Percentiles rank a stretch among this genome's conserved stretches.
Conservation (phyloP, 2,888 invertebrate genomes). For the Lysandra coridon region DNA sequence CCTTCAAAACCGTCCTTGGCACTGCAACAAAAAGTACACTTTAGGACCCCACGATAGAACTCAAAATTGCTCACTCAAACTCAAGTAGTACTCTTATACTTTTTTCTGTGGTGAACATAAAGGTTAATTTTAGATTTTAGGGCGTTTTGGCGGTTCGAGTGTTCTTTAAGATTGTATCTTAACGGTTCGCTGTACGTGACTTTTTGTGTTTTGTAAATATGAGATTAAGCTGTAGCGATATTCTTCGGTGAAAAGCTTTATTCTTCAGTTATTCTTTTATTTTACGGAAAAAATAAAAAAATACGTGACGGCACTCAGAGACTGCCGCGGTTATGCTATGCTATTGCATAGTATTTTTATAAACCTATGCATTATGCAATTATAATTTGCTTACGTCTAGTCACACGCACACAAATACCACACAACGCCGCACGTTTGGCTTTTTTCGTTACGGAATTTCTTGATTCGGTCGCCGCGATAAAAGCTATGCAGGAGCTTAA, state of each 20-base stretch:
- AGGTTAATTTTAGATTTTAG: conserved; percentile 67
- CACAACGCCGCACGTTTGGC: too few species aligned
- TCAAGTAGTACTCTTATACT: conserved; percentile 51
- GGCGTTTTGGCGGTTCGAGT: conserved; percentile 51
- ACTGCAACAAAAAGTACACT: conserved; percentile 79
- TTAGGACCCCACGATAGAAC: conserved; percentile 48
- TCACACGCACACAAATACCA: too few species aligned
- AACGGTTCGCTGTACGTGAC: conserved; percentile 56
- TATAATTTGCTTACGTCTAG: too few species aligned
- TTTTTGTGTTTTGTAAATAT: conserved; percentile 40
- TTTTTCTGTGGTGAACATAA: conserved; percentile 47
- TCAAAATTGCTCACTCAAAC: conserved; percentile 38
- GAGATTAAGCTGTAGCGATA: conserved; percentile 4
- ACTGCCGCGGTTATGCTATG: too few species aligned
- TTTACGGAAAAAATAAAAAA: too few species aligned
- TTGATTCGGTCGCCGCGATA: too few species aligned
- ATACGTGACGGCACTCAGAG: too few species aligned
- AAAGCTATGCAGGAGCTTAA: too few species aligned
- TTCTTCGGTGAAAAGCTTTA: background rate
- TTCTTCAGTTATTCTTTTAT: background rate
- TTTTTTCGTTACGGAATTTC: too few species aligned
- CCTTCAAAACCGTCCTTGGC: conserved; percentile 90
- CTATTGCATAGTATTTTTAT: too few species aligned
- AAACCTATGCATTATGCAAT: too few species aligned
- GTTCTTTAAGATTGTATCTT: conserved; percentile 55